These are phyloP conservation scores for Onychomys torridus DNA, from an alignment of 2,797 vertebrate genomes.

Conservation along the genomic window DNA sequence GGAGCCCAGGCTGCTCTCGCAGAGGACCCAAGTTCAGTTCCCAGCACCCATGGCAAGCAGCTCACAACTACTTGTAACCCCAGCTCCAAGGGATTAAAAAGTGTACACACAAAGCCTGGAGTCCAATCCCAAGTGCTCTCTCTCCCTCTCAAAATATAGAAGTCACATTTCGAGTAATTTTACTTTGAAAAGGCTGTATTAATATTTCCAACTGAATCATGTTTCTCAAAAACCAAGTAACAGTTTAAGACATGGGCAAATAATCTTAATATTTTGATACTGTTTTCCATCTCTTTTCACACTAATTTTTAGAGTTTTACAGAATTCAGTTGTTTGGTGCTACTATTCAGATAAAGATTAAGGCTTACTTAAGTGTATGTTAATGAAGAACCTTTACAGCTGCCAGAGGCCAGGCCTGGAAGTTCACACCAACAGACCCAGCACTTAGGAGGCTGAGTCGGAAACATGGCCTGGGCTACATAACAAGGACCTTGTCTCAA, in stretches of 20 bases:
- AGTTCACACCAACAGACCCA: neutral
- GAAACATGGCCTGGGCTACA: neutral
- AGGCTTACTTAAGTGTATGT: neutral
- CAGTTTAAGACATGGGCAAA: neutral
- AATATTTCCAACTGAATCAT: neutral
- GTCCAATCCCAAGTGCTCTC: neutral
- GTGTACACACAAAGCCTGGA: neutral
- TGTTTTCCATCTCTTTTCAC: neutral
- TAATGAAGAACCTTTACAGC: neutral
- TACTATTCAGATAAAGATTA: neutral
- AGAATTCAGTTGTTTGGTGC: neutral
- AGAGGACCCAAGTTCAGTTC: neutral
- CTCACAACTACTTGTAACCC: neutral
- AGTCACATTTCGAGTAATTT: neutral
- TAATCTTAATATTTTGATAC: conserved; percentile 21
- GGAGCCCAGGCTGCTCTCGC: no score
- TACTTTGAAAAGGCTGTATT: neutral
- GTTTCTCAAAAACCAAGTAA: neutral
- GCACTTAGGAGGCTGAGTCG: neutral
- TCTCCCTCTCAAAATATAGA: neutral
- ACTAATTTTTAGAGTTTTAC: conserved; percentile 23
- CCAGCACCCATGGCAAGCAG: neutral
- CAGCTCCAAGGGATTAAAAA: neutral
- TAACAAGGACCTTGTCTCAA: neutral
- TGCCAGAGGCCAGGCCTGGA: neutral